phyloP scores from a whole-genome alignment of 2,113 vertebrate species.

The Oncorhynchus mykiss region DNA sequence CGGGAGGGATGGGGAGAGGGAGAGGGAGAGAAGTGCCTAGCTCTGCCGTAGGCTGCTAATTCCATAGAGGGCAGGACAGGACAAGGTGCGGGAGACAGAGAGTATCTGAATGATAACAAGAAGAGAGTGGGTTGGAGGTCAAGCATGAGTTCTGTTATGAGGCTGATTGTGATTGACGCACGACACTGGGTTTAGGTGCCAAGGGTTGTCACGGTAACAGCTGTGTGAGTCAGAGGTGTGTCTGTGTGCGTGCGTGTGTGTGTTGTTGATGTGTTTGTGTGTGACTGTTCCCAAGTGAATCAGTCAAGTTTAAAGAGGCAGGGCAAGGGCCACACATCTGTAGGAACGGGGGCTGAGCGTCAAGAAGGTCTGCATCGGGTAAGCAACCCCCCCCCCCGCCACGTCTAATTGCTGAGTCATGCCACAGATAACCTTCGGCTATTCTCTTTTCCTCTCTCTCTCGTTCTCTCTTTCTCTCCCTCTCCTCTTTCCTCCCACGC shows the following conservation, averaged over 20 bases:
- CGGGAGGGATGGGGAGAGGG: not conserved
- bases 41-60: too few relatives aligned
- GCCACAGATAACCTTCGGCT: too few relatives aligned
- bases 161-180: constrained; percentile 30
- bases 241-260: not conserved
- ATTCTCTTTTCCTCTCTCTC: too few relatives aligned
- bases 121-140: not conserved
- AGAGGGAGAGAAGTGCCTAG: not conserved
- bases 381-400: too few relatives aligned
- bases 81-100: not conserved
- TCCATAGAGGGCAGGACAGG: not conserved
- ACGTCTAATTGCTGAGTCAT: too few relatives aligned
- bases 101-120: not conserved
- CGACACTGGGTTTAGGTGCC: constrained; percentile 11
- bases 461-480: too few relatives aligned
- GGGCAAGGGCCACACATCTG: too few relatives aligned
- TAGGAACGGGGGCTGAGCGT: too few relatives aligned
- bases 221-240: not conserved
- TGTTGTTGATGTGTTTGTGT: not conserved
- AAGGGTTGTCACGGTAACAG: not conserved
- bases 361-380: too few relatives aligned
- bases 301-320: too few relatives aligned
- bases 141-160: constrained; percentile 20
- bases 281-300: too few relatives aligned
- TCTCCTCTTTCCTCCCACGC: too few relatives aligned